Evolutionary conservation across 1,140 invertebrate genomes (phyloP).

Genomic region (Drosophila pruinosa): DNA sequence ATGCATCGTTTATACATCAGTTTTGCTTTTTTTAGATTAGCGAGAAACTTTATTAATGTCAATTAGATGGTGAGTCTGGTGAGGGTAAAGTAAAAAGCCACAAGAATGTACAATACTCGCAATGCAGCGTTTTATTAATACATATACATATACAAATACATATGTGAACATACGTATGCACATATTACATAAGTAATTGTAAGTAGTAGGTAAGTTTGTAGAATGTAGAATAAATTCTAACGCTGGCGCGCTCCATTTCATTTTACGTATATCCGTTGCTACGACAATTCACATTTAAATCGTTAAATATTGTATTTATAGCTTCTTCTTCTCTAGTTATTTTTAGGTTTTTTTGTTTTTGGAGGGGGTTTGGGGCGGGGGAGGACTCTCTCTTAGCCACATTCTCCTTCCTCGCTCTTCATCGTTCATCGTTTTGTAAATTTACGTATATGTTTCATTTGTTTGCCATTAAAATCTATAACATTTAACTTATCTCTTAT

Average conservation of each 20-base stretch:
- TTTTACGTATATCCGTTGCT: conserved; percentile 79
- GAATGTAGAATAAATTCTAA: conserved; percentile 53
- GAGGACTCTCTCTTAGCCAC: conserved; percentile 35
- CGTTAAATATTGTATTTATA: conserved; percentile 64
- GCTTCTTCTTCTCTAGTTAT: conserved; percentile 51
- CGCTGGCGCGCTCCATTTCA: conserved; percentile 29
- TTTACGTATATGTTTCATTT: conserved; percentile 65
- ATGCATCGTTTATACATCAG: conserved; percentile 29
- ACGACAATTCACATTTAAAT: conserved; percentile 75
- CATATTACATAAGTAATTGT: conserved; percentile 45
- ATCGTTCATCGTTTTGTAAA: conserved; percentile 38
- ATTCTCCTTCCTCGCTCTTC: conserved; percentile 19
- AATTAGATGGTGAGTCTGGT: conserved; percentile 14
- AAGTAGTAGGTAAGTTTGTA: conserved; percentile 59
- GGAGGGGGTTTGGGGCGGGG: conserved; percentile 17
- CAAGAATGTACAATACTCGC: conserved; percentile 62
- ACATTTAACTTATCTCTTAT: conserved; percentile 76
- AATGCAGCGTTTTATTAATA: conserved; percentile 48
- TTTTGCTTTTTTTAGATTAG: conserved; percentile 5
- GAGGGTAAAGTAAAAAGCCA: conserved; percentile 61
- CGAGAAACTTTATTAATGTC: conserved; percentile 30
- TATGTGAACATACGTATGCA: conserved; percentile 39
- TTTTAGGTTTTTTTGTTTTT: conserved; percentile 41
- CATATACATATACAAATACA: conserved; percentile 25
- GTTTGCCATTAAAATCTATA: conserved; percentile 73